A percentile compares a stretch with the other conserved stretches of the same genome.
Conservation (phyloP, 1,140 invertebrate species). For the Drosophila parabipectinata region DNA sequence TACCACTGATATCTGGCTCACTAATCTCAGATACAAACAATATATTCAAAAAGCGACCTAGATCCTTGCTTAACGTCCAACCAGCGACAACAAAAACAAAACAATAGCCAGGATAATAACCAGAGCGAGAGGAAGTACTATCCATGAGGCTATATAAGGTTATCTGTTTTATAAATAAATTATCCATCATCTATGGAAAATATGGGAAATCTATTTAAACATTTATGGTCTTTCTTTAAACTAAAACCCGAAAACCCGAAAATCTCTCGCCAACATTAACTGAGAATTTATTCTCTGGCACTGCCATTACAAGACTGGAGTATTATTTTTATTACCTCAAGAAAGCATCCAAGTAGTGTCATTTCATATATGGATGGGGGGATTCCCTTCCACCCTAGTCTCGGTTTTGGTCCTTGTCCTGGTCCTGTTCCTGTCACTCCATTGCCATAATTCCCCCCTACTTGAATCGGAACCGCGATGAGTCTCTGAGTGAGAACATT, state of each 20-base stretch:
- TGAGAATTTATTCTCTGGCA: not conserved
- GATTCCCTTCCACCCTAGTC: too few species aligned
- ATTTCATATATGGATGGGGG: not conserved
- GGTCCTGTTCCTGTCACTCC: not conserved
- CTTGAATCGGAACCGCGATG: conserved; percentile 24
- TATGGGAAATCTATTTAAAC: too few species aligned
- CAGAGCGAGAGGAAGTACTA: not conserved
- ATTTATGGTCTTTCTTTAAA: not conserved
- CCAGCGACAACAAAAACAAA: conserved; percentile 53
- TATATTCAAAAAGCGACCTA: conserved; percentile 81
- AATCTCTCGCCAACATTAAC: not conserved
- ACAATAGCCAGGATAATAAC: conserved; percentile 2
- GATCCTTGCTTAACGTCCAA: conserved; percentile 66
- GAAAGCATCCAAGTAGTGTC: not conserved
- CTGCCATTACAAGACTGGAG: not conserved
- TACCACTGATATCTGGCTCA: conserved; percentile 72
- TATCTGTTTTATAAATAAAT: conserved; percentile 2
- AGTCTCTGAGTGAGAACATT: conserved; percentile 44
- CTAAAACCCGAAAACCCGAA: not conserved
- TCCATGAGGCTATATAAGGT: not conserved
- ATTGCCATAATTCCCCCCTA: conserved; percentile 31
- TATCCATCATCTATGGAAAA: not conserved
- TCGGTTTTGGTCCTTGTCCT: not conserved
- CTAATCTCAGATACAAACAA: conserved; percentile 80
- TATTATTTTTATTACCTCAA: not conserved